These are phyloP conservation scores for Microctenopoma stevenorrisi DNA, from an alignment of 2,797 vertebrate genomes.

Conservation along the genomic window DNA sequence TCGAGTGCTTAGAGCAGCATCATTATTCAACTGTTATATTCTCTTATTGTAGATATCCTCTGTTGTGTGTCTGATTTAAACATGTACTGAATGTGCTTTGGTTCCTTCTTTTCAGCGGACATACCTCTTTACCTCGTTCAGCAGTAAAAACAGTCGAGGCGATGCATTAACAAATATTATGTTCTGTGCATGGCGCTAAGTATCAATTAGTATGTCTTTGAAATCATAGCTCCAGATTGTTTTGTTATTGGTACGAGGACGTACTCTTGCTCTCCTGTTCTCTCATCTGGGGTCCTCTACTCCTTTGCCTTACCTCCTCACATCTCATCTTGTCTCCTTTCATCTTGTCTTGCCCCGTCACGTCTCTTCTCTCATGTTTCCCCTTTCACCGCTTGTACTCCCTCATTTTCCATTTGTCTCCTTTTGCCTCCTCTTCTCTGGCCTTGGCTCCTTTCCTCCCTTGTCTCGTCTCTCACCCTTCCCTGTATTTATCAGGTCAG, in stretches of 20 bases:
- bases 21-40: slow-evolving; percentile 64
- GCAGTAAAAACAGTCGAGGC: slow-evolving; percentile 35
- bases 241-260: slow-evolving; percentile 24
- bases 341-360: not conserved
- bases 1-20: slow-evolving; percentile 48
- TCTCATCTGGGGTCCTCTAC: not conserved
- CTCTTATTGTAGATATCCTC: slow-evolving; percentile 66
- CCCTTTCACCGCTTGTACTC: not conserved
- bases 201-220: slow-evolving; percentile 52
- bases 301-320: not conserved
- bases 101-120: slow-evolving; percentile 60
- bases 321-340: not conserved
- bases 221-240: slow-evolving; percentile 35
- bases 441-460: not conserved
- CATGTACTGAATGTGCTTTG: slow-evolving; percentile 70
- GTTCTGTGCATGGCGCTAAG: slow-evolving; percentile 33
- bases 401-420: not conserved
- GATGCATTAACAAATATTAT: slow-evolving; percentile 27
- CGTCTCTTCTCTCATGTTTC: not conserved
- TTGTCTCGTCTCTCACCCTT: not conserved
- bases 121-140: slow-evolving; percentile 63
- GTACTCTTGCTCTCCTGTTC: not conserved
- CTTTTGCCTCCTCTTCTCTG: too few species aligned
- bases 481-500: slow-evolving; percentile 25
- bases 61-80: slow-evolving; percentile 70